Conservation (phyloP, 1,140 invertebrate species). For the Caenorhabditis briggsae region DNA sequence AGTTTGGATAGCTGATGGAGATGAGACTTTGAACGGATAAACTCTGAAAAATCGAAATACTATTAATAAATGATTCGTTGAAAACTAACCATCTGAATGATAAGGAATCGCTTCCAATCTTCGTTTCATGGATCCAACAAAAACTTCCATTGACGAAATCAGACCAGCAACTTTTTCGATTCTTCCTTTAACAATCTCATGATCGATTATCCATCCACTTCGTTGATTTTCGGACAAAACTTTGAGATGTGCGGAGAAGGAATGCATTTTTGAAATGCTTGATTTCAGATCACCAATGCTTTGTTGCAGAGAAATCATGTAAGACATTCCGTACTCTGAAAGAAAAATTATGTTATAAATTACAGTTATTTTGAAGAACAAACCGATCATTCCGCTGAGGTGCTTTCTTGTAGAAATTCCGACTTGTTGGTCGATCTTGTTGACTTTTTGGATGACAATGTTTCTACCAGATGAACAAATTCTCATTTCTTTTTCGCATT, state of each 20-base stretch:
- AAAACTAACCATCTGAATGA: neutral
- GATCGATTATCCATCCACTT: constrained; percentile 34
- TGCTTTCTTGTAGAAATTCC: constrained; percentile 56
- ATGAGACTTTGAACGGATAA: neutral
- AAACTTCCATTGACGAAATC: constrained; percentile 3
- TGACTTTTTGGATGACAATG: constrained; percentile 22
- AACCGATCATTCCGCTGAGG: constrained; percentile 57
- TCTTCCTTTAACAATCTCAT: neutral
- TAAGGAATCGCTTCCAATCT: neutral
- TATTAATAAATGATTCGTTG: too few species aligned
- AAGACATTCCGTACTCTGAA: constrained; percentile 59
- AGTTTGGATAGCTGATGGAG: constrained; percentile 18
- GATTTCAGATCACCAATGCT: constrained; percentile 16
- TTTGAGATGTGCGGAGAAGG: neutral
- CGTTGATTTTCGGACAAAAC: neutral
- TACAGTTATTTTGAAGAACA: neutral
- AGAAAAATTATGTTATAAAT: neutral
- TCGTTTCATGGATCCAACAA: neutral
- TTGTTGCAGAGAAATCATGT: constrained; percentile 42
- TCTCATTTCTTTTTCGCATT: constrained; percentile 42
- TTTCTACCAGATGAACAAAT: constrained; percentile 60
- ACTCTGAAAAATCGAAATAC: neutral
- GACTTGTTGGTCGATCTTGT: constrained; percentile 49
- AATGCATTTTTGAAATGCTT: neutral
- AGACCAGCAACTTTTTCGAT: neutral